Evolutionary conservation across 2,113 vertebrate species (phyloP).

Genomic region (Chelonoidis abingdonii): DNA sequence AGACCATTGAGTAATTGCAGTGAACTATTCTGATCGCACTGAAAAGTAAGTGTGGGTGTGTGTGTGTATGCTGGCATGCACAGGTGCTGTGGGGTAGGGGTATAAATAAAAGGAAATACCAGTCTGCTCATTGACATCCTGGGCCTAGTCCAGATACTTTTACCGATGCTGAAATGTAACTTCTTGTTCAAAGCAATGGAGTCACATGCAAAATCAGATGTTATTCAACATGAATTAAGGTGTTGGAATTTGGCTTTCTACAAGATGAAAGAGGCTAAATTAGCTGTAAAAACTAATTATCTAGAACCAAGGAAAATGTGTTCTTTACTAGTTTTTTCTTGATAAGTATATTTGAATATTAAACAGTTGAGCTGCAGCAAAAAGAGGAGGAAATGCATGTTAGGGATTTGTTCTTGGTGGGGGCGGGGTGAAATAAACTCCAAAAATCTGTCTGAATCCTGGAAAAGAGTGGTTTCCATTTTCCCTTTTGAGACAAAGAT

Average conservation of each 20-base stretch:
- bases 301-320: conserved; percentile 1
- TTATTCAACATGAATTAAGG: background rate
- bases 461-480: conserved; percentile 58
- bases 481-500: conserved; percentile 60
- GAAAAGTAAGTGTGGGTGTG: background rate
- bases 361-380: conserved; percentile 34
- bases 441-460: conserved; percentile 29
- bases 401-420: background rate
- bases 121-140: background rate
- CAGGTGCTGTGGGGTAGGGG: background rate
- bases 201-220: background rate
- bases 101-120: background rate
- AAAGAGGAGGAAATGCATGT: background rate
- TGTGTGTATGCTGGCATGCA: background rate
- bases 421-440: conserved; percentile 22
- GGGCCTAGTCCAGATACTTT: background rate
- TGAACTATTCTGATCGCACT: background rate
- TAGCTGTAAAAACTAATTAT: background rate
- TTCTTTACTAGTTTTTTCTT: conserved; percentile 21
- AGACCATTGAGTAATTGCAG: background rate
- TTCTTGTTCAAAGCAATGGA: background rate
- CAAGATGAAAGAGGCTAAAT: background rate
- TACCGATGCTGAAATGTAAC: background rate
- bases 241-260: background rate
- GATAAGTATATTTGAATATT: background rate